Conservation (phyloP, 2,888 invertebrate genomes). For the Leptopilina drosophilae region DNA sequence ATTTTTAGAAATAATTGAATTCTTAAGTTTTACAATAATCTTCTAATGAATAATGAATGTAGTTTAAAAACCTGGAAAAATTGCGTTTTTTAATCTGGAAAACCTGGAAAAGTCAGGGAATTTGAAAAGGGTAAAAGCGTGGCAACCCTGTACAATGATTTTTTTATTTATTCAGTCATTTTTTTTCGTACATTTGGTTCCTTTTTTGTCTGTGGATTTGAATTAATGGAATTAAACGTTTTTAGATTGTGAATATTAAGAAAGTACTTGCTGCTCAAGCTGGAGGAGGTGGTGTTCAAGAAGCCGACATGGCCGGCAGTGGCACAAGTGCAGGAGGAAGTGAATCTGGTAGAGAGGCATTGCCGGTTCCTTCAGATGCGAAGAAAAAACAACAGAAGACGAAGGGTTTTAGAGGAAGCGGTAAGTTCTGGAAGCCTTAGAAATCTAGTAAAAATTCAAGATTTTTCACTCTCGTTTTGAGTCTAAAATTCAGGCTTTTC, state of each 20-base stretch:
- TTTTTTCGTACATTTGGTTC: no score
- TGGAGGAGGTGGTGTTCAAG: slow-evolving; percentile 80
- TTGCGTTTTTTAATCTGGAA: no score
- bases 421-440: slow-evolving; percentile 83
- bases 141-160: no score
- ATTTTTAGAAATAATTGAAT: no score
- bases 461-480: slow-evolving; percentile 29
- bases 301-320: slow-evolving; percentile 91
- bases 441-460: slow-evolving; percentile 9
- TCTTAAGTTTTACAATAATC: no score
- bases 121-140: no score
- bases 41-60: no score
- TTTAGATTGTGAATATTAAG: slow-evolving; percentile 90
- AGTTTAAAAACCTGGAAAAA: no score
- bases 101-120: no score
- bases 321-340: slow-evolving; percentile 82
- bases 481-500: neutral
- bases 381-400: slow-evolving; percentile 81
- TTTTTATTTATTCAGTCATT: neutral
- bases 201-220: neutral
- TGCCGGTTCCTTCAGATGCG: slow-evolving; percentile 74
- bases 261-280: slow-evolving; percentile 90
- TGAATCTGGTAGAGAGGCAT: slow-evolving; percentile 79
- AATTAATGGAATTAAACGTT: slow-evolving; percentile 42
- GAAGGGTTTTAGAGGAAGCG: slow-evolving; percentile 83